Evolutionary conservation across 2,113 vertebrate species (phyloP).

Genomic region (Oceanodroma tethys): DNA sequence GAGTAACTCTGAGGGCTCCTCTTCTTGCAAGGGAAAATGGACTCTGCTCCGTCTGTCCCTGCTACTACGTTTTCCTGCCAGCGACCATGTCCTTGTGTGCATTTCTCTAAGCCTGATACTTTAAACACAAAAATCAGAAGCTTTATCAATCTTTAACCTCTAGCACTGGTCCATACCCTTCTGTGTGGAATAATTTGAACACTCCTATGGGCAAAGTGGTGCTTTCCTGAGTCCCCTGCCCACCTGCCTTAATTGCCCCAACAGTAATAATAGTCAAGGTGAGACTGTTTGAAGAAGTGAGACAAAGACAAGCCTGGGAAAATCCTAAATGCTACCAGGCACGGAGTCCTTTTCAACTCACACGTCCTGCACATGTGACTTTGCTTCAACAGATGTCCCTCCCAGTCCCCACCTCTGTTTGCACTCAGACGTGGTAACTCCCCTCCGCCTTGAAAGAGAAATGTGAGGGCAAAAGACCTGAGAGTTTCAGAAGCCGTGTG

Average conservation of each 20-base stretch:
- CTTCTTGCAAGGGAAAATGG: not conserved
- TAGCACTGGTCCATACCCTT: not conserved
- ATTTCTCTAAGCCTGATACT: not conserved
- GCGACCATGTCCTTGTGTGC: not conserved
- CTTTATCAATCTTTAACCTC: not conserved
- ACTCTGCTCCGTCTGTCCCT: not conserved
- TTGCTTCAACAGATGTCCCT: not conserved
- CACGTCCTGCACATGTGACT: not conserved
- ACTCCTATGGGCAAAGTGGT: not conserved
- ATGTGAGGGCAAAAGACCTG: not conserved
- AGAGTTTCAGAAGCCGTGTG: not conserved
- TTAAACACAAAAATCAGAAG: not conserved
- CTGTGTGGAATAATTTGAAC: not conserved
- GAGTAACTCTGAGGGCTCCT: not conserved
- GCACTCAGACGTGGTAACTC: not conserved
- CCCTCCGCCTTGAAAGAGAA: not conserved
- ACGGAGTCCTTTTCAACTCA: not conserved
- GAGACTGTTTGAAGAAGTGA: not conserved
- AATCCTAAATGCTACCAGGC: not conserved
- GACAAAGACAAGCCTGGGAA: not conserved
- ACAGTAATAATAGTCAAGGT: not conserved
- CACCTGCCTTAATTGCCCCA: not conserved
- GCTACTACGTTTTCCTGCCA: not conserved
- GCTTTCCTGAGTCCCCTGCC: not conserved
- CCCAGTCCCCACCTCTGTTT: not conserved